These are phyloP conservation scores for Crocuta crocuta DNA, from an alignment of 2,113 vertebrate genomes.

Conservation along the genomic window DNA sequence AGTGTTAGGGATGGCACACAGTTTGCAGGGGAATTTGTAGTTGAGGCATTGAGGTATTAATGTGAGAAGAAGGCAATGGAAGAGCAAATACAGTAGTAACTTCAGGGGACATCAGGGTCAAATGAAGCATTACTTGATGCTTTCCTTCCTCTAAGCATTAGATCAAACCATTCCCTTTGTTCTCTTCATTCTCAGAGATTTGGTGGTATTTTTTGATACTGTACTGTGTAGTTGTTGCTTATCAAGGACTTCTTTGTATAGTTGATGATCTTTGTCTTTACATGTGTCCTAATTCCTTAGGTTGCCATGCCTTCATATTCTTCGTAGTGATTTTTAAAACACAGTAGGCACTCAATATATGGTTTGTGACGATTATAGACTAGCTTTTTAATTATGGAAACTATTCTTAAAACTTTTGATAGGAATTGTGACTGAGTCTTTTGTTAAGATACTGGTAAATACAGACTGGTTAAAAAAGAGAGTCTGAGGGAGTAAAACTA, in stretches of 20 bases:
- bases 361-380: background rate
- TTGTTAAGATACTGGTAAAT: slow-evolving; percentile 30
- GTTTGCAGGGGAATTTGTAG: background rate
- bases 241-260: background rate
- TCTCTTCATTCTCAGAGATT: slow-evolving; percentile 39
- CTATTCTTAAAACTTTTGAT: slow-evolving; percentile 2
- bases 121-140: background rate
- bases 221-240: background rate
- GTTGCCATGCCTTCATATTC: background rate
- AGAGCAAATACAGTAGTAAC: background rate
- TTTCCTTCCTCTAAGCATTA: background rate
- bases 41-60: background rate
- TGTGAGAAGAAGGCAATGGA: slow-evolving; percentile 1
- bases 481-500: background rate
- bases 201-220: background rate
- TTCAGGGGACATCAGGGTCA: background rate
- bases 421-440: background rate
- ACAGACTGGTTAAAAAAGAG: background rate
- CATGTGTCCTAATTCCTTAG: background rate
- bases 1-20: background rate
- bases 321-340: background rate
- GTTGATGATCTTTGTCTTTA: slow-evolving; percentile 14
- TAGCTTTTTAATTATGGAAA: background rate
- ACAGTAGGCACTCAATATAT: background rate
- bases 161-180: background rate